phyloP scores from a whole-genome alignment of 2,113 vertebrate genomes.

The Etheostoma cragini region DNA sequence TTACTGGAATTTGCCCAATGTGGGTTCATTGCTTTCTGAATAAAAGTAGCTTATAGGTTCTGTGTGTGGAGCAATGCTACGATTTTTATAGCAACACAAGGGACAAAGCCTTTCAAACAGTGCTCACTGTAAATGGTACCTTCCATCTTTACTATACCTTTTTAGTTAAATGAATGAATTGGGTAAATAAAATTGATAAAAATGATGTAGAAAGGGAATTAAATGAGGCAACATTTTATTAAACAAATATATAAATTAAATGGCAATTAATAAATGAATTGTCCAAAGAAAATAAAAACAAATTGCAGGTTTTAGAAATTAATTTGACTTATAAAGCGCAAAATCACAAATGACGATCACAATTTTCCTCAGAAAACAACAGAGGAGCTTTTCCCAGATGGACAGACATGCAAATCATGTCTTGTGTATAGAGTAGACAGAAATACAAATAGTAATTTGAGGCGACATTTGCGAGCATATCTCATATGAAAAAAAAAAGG shows the following conservation, averaged over 20 bases:
- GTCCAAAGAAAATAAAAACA: slow-evolving; percentile 2
- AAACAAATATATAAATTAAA: slow-evolving; percentile 7
- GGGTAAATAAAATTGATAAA: slow-evolving; percentile 10
- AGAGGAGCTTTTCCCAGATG: neutral
- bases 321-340: neutral
- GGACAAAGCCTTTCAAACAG: neutral
- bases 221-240: neutral
- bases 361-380: neutral
- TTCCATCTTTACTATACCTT: neutral
- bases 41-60: neutral
- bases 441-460: neutral
- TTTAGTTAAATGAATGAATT: slow-evolving; percentile 11
- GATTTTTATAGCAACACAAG: neutral
- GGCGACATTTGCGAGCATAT: neutral
- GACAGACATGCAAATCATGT: neutral
- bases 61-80: neutral
- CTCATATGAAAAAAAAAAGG: too few species aligned
- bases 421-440: neutral
- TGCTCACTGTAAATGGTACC: neutral
- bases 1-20: neutral
- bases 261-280: neutral
- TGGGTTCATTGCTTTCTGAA: neutral
- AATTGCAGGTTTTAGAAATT: neutral
- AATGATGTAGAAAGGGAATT: neutral
- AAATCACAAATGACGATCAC: neutral